These are phyloP conservation scores for Noctua janthina DNA, from an alignment of 2,888 invertebrate species.

Conservation along the genomic window DNA sequence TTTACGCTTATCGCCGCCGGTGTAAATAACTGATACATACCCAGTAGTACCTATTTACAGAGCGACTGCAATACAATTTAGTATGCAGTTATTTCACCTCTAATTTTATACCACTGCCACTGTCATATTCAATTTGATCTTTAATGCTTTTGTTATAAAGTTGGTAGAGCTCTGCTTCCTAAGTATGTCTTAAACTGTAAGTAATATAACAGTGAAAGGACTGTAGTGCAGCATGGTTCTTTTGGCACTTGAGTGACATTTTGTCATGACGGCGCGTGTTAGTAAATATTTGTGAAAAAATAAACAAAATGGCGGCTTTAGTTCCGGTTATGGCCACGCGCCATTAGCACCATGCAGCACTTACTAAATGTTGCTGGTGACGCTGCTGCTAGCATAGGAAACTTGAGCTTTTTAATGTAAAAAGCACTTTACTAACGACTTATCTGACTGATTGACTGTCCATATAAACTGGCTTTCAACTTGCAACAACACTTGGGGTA, in stretches of 20 bases:
- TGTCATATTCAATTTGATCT: neutral
- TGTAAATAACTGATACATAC: conserved; percentile 5
- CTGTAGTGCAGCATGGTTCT: neutral
- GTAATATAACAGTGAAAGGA: neutral
- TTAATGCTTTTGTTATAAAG: neutral
- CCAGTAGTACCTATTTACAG: neutral
- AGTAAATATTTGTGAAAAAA: neutral
- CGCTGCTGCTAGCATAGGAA: neutral
- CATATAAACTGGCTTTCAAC: neutral
- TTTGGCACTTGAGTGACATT: neutral
- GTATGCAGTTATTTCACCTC: neutral
- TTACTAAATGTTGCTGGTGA: too few species aligned
- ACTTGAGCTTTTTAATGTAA: neutral
- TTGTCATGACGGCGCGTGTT: neutral
- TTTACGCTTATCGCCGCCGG: conserved; percentile 9
- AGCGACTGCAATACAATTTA: neutral
- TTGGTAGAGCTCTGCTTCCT: neutral
- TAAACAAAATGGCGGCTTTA: neutral
- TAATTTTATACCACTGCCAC: neutral
- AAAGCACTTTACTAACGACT: neutral
- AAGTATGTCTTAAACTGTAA: neutral
- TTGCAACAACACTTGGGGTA: neutral
- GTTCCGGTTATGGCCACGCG: neutral
- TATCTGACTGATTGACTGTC: neutral
- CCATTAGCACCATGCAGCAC: neutral